Evolutionary conservation across 2,888 invertebrate species (phyloP).

Genomic region (Dicyrtoma fusca): DNA sequence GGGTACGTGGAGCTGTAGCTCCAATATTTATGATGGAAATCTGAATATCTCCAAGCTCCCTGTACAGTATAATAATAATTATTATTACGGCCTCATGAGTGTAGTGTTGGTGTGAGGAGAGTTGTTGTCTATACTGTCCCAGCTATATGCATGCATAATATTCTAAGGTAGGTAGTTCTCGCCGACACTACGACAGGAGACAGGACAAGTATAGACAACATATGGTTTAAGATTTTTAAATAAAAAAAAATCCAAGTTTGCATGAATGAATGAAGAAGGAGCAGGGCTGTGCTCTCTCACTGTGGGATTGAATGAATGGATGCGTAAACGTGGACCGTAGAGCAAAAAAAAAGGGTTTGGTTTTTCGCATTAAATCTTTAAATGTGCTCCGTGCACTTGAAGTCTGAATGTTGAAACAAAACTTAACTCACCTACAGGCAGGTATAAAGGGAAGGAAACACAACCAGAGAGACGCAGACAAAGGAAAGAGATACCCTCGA

Average conservation of each 20-base stretch:
- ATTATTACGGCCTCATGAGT: too few species aligned
- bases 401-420: neutral
- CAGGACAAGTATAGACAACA: neutral
- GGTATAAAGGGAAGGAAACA: neutral
- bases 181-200: neutral
- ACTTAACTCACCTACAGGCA: neutral
- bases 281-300: too few species aligned
- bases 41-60: too few species aligned
- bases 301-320: constrained; percentile 22
- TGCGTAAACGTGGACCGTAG: constrained; percentile 13
- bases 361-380: constrained; percentile 18
- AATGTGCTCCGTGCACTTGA: neutral
- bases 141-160: too few species aligned
- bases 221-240: too few species aligned
- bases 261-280: constrained; percentile 17
- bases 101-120: too few species aligned
- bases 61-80: too few species aligned
- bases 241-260: constrained; percentile 10
- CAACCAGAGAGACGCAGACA: neutral
- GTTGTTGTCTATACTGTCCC: too few species aligned
- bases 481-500: constrained; percentile 13
- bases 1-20: too few species aligned
- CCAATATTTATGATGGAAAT: too few species aligned
- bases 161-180: too few species aligned
- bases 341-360: constrained; percentile 22